phyloP scores from a whole-genome alignment of 1,140 invertebrate genomes.

The Carposina sasakii region DNA sequence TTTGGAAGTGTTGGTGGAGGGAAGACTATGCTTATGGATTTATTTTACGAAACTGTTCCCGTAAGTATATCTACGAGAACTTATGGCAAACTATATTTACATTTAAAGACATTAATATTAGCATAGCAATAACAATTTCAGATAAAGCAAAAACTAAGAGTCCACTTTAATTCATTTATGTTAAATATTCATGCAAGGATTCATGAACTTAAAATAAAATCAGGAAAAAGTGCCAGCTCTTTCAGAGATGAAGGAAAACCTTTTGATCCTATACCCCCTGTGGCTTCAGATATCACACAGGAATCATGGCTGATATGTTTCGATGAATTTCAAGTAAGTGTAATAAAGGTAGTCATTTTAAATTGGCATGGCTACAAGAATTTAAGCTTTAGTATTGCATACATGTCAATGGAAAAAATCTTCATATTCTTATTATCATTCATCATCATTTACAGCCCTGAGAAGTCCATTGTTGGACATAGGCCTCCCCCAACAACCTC shows the following conservation, averaged over 20 bases:
- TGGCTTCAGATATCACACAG: slow-evolving; percentile 89
- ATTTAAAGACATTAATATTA: too few species aligned
- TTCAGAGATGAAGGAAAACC: slow-evolving; percentile 78
- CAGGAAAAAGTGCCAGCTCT: slow-evolving; percentile 75
- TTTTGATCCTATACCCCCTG: slow-evolving; percentile 95
- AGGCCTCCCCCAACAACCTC: too few species aligned
- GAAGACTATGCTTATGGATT: slow-evolving; percentile 99
- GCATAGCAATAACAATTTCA: slow-evolving; percentile 23
- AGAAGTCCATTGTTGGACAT: too few species aligned
- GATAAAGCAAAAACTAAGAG: slow-evolving; percentile 82
- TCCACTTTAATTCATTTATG: slow-evolving; percentile 99
- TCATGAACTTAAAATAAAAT: slow-evolving; percentile 86
- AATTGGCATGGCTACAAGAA: too few species aligned
- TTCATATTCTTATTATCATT: too few species aligned
- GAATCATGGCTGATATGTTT: slow-evolving; percentile 96
- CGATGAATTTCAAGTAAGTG: slow-evolving; percentile 97
- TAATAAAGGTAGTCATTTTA: too few species aligned
- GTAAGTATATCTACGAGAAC: slow-evolving; percentile 63
- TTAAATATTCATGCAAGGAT: slow-evolving; percentile 93
- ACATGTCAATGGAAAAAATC: too few species aligned
- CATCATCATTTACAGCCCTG: too few species aligned
- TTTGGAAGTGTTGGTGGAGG: slow-evolving; percentile 93
- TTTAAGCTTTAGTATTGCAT: too few species aligned
- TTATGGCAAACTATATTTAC: too few species aligned
- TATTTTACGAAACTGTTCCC: slow-evolving; percentile 86